Percentiles rank a stretch among this genome's conserved stretches.
phyloP scores from a whole-genome alignment of 2,797 vertebrate genomes.

The Galaxias olidus region DNA sequence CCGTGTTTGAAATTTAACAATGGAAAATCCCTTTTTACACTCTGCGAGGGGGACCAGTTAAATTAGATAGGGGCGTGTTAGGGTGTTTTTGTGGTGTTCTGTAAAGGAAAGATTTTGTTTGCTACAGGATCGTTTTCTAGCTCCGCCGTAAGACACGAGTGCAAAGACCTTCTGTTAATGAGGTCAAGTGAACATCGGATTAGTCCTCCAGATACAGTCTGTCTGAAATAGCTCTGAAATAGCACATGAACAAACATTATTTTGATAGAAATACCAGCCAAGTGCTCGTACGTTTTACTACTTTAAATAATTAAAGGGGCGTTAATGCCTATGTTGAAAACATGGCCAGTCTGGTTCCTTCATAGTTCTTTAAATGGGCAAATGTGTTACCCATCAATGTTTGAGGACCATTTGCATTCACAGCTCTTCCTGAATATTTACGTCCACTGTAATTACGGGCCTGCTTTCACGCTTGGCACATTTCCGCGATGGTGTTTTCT shows the following conservation, averaged over 20 bases:
- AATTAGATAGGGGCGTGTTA: conserved; percentile 34
- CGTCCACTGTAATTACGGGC: background rate
- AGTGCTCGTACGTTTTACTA: no score
- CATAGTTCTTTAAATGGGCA: no score
- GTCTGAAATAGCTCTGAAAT: conserved; percentile 13
- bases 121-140: conserved; percentile 37
- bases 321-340: background rate
- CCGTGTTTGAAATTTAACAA: conserved; percentile 14
- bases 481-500: background rate
- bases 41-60: conserved; percentile 29
- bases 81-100: conserved; percentile 15
- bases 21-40: conserved; percentile 11
- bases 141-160: conserved; percentile 7
- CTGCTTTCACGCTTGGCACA: background rate
- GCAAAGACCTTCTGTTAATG: conserved; percentile 31
- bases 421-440: no score
- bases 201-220: background rate
- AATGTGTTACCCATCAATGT: no score
- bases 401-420: no score
- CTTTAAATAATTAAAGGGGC: no score
- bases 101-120: conserved; percentile 12
- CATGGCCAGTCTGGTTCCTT: background rate
- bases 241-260: no score
- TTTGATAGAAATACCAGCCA: no score
- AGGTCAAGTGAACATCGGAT: conserved; percentile 24